Base-by-base conservation (phyloP, 2,113 vertebrate species). In the Trinectes maculatus region DNA sequence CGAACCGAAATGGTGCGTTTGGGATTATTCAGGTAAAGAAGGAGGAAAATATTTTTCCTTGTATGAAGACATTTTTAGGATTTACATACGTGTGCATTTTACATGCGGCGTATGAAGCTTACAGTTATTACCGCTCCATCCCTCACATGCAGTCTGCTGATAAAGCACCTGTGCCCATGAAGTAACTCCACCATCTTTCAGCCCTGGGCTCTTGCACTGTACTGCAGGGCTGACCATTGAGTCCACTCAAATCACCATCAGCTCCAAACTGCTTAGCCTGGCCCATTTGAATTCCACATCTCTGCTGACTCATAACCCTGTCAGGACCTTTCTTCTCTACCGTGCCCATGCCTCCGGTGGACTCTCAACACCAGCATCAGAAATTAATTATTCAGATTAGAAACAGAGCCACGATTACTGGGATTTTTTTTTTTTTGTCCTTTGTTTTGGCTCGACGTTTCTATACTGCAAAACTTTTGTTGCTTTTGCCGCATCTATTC, bases 301-400 rank as follows among this genome's bases (percentile, higher is more conserved):
- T 85, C 81, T 91, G 89, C 88, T 91, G 89, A 91, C 87, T 91
- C 90, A 89, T 79, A 83, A 70, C 74, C 76, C 80, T 90, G 90
- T 90, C 90, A 91, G 74, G 79, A 82, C 78, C 80, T 85, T 80
- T 91, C 72, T 86, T 85, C 86, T 88, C 88, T 88, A 90, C 79
- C 79, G 25, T 80, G 77, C 61, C 79, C 55, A 40, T 52, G 74
- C 80, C 85, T 74, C 76, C 56, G 56, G 79, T 83, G 71, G 63
- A 77, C 71, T 79, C 80, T 80, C 71, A 75, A 82, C 75, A 72
- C 74, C 46, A 53, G 85, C 74, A 69, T 70, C 71, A 49, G 51
- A 71, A 86, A 84, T 87, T 76, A 84, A 84, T 82, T 84, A 83
- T 87, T 83, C 59, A 46, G 76, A 82, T 82, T 68, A 76, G 63